Evolutionary conservation across 2,888 invertebrate genomes (phyloP), one percentile per base, ranked within the genome.

Genomic region (Hofmannophila pseudospretella): DNA sequence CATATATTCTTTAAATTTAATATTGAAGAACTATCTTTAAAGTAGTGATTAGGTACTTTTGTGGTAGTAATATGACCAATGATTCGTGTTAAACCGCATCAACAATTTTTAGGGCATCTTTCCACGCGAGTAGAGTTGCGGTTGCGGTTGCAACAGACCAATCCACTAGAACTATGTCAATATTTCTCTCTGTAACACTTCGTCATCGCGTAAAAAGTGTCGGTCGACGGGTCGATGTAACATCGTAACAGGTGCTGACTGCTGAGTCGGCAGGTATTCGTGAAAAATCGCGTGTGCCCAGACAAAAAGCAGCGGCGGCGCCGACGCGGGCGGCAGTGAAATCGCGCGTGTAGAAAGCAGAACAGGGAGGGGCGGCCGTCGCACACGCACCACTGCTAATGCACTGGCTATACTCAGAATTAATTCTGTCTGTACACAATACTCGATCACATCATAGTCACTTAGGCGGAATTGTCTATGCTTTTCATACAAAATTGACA

Each of bases 321-420:
- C 41, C 51, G 36, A 49, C 39, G 47, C 49, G 8, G 8, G 23
- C 47, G 67, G 54, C 67, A 76, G 86, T 81, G 85, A 85, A 86
- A 86, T 82, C 81, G 82, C 79, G 77, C 81, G 75, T 77, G 73
- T 78, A 86, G 86, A 86, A 86, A 85, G 86, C 86, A 84, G 81
- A 84, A 78, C 80, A 73, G 67, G 74, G 73, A 70, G 78, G 79
- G 75, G 75, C 71, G 51, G 43, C 41, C 44, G 55, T 27, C 54
- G 57, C 58, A 59, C 72, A 72, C 71, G 71, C 75, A 74, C 62
- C 52, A 49, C 59, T 55, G 65, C 58, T 50, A 45, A 48, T 60
- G 51, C 53, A 22, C 32, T 26, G 29, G 33, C 43, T 55, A 51
- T 58, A 49, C 38, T 60, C 51, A 64, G 57, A 58, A 61, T 44